phyloP scores from a whole-genome alignment of 2,113 vertebrate species.

The Stigmatopora argus region DNA sequence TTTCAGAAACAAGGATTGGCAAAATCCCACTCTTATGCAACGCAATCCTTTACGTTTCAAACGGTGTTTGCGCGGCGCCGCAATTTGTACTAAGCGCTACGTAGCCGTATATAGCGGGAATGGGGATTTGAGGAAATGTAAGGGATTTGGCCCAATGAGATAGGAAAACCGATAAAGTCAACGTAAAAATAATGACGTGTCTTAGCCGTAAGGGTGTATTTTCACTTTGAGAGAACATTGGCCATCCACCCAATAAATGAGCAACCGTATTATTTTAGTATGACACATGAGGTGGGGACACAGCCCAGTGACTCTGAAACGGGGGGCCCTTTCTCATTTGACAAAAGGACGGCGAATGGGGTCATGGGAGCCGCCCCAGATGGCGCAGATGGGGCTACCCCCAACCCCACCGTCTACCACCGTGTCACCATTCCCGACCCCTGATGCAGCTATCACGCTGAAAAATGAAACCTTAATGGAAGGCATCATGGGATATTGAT shows the following conservation, averaged over 20 bases:
- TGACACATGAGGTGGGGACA: constrained; percentile 52
- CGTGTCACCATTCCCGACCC: not conserved
- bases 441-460: constrained; percentile 8
- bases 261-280: constrained; percentile 39
- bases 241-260: constrained; percentile 12
- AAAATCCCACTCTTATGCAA: constrained; percentile 32
- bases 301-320: constrained; percentile 35
- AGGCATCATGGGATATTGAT: constrained; percentile 20
- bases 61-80: constrained; percentile 5
- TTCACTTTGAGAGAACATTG: not conserved
- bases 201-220: not conserved
- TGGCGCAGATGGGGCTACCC: constrained; percentile 49
- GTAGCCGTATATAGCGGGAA: constrained; percentile 18
- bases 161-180: constrained; percentile 16
- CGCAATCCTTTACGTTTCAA: constrained; percentile 25
- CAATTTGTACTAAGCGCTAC: constrained; percentile 24
- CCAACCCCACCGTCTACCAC: constrained; percentile 20
- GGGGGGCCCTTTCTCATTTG: constrained; percentile 31
- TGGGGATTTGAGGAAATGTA: constrained; percentile 26
- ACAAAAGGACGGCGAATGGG: constrained; percentile 44
- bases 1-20: constrained; percentile 30
- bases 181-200: not conserved
- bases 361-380: constrained; percentile 63
- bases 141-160: constrained; percentile 23
- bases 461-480: constrained; percentile 15